These are phyloP conservation scores for Pluvianellus socialis DNA, from an alignment of 2,113 vertebrate species.

Conservation along the genomic window DNA sequence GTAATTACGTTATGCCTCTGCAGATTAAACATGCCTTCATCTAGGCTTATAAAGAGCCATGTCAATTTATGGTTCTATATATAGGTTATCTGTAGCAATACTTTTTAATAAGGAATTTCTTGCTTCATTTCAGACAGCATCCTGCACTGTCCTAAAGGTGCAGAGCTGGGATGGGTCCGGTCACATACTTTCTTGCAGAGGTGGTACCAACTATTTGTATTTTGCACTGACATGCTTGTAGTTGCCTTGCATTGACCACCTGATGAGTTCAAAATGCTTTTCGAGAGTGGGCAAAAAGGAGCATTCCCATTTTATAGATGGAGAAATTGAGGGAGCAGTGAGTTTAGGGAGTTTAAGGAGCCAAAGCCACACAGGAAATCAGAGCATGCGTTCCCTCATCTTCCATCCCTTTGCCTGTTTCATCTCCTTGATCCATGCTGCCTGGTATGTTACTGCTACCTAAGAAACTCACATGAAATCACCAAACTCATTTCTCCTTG, in stretches of 20 bases:
- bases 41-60: slow-evolving; percentile 8
- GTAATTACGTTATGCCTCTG: slow-evolving; percentile 60
- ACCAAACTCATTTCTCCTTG: background rate
- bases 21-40: slow-evolving; percentile 56
- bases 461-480: background rate
- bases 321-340: background rate
- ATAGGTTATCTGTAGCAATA: slow-evolving; percentile 57
- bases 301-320: background rate
- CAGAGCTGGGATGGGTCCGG: background rate
- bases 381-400: background rate
- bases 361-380: background rate
- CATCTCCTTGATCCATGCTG: background rate
- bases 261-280: background rate
- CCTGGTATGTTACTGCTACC: background rate
- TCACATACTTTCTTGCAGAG: background rate
- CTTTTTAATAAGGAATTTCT: slow-evolving; percentile 35
- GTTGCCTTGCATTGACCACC: background rate
- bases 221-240: slow-evolving; percentile 1
- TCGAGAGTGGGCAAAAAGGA: background rate
- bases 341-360: background rate
- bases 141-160: background rate
- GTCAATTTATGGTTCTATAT: slow-evolving; percentile 52
- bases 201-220: background rate
- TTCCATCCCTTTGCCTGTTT: background rate
- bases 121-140: slow-evolving; percentile 21